phyloP scores from a whole-genome alignment of 2,113 vertebrate species.

The Myrmecophaga tridactyla region DNA sequence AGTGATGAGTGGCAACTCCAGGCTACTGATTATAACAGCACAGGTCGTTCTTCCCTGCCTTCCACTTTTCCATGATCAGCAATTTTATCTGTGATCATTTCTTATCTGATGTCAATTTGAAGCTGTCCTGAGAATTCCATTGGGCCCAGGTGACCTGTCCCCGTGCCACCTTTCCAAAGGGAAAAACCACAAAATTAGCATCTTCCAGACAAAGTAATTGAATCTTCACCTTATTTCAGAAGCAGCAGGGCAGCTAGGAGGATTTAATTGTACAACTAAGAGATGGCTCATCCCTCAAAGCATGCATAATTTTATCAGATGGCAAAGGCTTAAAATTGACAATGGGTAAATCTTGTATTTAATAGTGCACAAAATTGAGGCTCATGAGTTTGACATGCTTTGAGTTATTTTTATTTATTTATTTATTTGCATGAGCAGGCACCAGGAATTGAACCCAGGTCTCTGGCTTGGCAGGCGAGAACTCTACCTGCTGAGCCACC shows the following conservation, averaged over 20 bases:
- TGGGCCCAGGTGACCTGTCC: background rate
- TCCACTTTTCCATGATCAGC: background rate
- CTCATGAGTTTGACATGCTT: background rate
- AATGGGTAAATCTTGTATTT: slow-evolving; percentile 1
- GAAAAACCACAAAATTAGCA: background rate
- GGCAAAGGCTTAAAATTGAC: background rate
- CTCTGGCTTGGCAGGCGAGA: no score
- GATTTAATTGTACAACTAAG: slow-evolving; percentile 56
- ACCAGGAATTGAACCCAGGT: no score
- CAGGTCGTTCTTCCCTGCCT: background rate
- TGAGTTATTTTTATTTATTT: slow-evolving; percentile 49
- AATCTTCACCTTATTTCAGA: slow-evolving; percentile 12
- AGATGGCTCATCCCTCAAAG: slow-evolving; percentile 6
- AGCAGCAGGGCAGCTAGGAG: slow-evolving; percentile 11
- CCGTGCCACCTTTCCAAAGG: background rate
- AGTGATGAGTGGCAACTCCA: background rate
- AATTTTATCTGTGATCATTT: background rate
- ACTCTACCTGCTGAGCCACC: no score
- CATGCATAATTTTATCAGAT: slow-evolving; percentile 34
- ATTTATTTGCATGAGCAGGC: no score
- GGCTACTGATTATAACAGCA: background rate
- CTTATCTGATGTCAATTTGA: background rate
- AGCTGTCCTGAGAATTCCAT: background rate
- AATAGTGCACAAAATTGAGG: background rate
- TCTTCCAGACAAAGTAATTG: slow-evolving; percentile 4